Evolutionary conservation across 2,113 vertebrate species (phyloP).

Genomic region (Menura novaehollandiae): DNA sequence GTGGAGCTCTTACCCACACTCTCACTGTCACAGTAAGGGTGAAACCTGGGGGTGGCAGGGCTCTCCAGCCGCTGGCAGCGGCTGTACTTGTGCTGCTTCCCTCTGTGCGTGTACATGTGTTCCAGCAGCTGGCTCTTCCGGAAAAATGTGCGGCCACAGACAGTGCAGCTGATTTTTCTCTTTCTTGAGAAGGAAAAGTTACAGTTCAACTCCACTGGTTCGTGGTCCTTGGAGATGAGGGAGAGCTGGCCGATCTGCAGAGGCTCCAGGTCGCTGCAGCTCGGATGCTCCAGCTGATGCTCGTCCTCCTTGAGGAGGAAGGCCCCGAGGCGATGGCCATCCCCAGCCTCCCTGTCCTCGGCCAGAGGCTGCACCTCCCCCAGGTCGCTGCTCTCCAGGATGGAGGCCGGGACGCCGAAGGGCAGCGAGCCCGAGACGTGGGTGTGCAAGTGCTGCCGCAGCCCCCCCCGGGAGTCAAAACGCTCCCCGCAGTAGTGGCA

Average conservation of each 20-base stretch:
- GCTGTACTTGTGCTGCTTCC: slow-evolving; percentile 81
- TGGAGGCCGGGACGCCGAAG: slow-evolving; percentile 75
- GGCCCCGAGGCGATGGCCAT: slow-evolving; percentile 58
- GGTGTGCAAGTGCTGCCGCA: slow-evolving; percentile 88
- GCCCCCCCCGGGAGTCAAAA: slow-evolving; percentile 80
- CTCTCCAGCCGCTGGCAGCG: slow-evolving; percentile 83
- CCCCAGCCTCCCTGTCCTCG: slow-evolving; percentile 62
- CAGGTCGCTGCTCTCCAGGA: slow-evolving; percentile 80
- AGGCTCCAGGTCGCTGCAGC: slow-evolving; percentile 76
- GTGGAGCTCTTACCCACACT: slow-evolving; percentile 63
- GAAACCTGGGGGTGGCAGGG: slow-evolving; percentile 76
- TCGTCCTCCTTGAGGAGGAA: slow-evolving; percentile 68
- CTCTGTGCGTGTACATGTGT: slow-evolving; percentile 91
- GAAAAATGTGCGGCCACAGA: slow-evolving; percentile 87
- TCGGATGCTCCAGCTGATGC: slow-evolving; percentile 64
- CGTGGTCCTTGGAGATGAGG: slow-evolving; percentile 78
- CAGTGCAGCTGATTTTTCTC: slow-evolving; percentile 86
- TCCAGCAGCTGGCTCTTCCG: slow-evolving; percentile 91
- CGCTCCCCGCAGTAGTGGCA: slow-evolving; percentile 93
- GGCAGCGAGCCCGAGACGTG: slow-evolving; percentile 82
- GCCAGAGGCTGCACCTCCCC: slow-evolving; percentile 75
- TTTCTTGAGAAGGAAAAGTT: slow-evolving; percentile 86
- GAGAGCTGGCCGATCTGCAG: slow-evolving; percentile 84
- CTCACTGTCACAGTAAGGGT: slow-evolving; percentile 75
- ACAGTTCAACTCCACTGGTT: slow-evolving; percentile 84